Conservation (phyloP, 1,140 invertebrate species). For the Drosophila ogumai region DNA sequence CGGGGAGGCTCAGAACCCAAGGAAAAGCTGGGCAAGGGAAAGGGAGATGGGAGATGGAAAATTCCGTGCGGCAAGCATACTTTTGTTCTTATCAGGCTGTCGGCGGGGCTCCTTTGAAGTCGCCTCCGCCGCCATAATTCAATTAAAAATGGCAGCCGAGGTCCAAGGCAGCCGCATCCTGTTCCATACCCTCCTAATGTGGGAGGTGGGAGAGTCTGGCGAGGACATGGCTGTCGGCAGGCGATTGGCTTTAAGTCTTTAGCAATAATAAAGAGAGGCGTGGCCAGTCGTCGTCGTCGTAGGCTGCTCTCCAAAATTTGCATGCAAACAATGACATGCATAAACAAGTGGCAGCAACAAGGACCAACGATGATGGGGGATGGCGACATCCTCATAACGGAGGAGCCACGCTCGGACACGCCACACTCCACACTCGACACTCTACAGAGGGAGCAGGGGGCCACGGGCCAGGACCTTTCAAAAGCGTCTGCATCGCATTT, state of each 20-base stretch:
- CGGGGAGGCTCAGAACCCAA: not conserved
- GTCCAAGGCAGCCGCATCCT: slow-evolving; percentile 38
- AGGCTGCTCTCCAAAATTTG: slow-evolving; percentile 59
- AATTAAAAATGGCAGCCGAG: slow-evolving; percentile 75
- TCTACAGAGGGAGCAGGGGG: not conserved
- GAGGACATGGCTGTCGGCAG: slow-evolving; percentile 27
- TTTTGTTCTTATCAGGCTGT: slow-evolving; percentile 76
- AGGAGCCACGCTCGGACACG: slow-evolving; percentile 55
- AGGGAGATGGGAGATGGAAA: slow-evolving; percentile 21
- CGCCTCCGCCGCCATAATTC: slow-evolving; percentile 64
- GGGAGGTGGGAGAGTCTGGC: not conserved
- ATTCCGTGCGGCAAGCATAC: slow-evolving; percentile 75
- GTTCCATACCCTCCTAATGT: slow-evolving; percentile 5
- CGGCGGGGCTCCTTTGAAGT: slow-evolving; percentile 68
- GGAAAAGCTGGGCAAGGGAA: slow-evolving; percentile 14
- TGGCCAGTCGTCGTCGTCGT: not conserved
- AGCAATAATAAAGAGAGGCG: slow-evolving; percentile 28
- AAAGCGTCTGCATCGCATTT: slow-evolving; percentile 45
- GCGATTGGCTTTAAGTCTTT: slow-evolving; percentile 69
- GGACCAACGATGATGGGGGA: slow-evolving; percentile 41
- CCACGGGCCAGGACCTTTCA: slow-evolving; percentile 11
- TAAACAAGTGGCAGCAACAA: slow-evolving; percentile 62
- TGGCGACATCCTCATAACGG: slow-evolving; percentile 43
- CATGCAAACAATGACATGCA: slow-evolving; percentile 82
- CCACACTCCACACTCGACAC: slow-evolving; percentile 21